A percentile compares a stretch with the other conserved stretches of the same genome.
Evolutionary conservation across 2,797 vertebrate genomes (phyloP).

Genomic region (Poliocrania exsul): DNA sequence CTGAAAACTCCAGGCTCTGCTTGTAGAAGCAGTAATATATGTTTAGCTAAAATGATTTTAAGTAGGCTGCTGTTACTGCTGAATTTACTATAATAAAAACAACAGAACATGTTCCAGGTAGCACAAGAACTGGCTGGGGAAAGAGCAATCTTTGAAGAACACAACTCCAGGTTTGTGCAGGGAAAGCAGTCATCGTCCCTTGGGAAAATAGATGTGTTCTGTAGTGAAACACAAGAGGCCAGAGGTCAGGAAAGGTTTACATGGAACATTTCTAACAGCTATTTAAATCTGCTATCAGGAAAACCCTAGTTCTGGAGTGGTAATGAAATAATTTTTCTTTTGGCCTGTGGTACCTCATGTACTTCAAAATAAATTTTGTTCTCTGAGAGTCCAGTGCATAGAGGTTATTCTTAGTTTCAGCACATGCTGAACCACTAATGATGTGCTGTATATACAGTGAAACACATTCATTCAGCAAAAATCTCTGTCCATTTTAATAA

Average conservation of each 20-base stretch:
- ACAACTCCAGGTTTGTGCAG: not conserved
- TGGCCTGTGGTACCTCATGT: not conserved
- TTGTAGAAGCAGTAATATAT: not conserved
- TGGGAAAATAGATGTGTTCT: not conserved
- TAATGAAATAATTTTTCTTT: not conserved
- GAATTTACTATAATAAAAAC: not conserved
- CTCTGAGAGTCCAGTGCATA: not conserved
- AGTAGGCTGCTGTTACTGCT: not conserved
- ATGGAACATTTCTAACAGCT: not conserved
- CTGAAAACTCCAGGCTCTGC: not conserved
- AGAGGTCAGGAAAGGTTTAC: not conserved
- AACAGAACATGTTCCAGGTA: not conserved
- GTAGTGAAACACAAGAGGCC: not conserved
- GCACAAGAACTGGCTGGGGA: not conserved
- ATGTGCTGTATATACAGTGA: not conserved
- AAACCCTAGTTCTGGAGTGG: not conserved
- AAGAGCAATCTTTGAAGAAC: not conserved
- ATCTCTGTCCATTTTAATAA: not conserved
- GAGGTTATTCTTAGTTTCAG: not conserved
- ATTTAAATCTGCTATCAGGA: not conserved
- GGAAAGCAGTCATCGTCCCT: not conserved
- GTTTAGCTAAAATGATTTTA: constrained; percentile 33
- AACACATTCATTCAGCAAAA: not conserved
- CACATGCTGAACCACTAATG: not conserved
- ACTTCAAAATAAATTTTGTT: not conserved